Evolutionary conservation across 2,113 vertebrate genomes (phyloP).

Genomic region (Ammospiza nelsoni): DNA sequence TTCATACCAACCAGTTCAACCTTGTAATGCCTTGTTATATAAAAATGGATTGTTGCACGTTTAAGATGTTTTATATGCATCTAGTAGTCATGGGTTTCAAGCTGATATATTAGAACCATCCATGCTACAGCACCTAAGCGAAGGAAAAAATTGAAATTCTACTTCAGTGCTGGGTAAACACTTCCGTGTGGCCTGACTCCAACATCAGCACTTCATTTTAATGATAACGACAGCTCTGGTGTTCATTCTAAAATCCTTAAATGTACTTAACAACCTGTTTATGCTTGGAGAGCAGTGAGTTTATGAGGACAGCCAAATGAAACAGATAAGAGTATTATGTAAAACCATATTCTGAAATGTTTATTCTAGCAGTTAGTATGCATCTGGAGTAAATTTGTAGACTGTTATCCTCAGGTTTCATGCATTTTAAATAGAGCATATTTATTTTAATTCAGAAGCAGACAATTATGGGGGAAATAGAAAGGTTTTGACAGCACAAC

Average conservation of each 20-base stretch:
- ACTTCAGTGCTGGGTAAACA: conserved; percentile 35
- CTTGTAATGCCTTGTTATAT: not conserved
- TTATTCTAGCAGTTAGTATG: conserved; percentile 65
- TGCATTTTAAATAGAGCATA: conserved; percentile 50
- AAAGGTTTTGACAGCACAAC: conserved; percentile 16
- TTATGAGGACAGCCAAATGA: conserved; percentile 64
- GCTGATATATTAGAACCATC: not conserved
- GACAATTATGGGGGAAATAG: conserved; percentile 2
- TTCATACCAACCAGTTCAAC: not conserved
- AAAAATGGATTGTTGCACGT: not conserved
- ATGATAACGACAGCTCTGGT: conserved; percentile 61
- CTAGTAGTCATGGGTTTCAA: not conserved
- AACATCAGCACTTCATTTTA: conserved; percentile 70
- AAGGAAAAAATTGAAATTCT: conserved; percentile 51
- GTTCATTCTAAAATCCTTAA: conserved; percentile 68
- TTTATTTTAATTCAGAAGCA: conserved; percentile 50
- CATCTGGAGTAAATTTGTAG: conserved; percentile 61
- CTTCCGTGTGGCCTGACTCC: conserved; percentile 47
- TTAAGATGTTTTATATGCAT: not conserved
- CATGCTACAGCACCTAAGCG: not conserved
- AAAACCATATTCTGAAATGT: conserved; percentile 58
- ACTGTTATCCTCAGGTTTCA: not conserved
- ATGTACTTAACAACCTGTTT: conserved; percentile 72
- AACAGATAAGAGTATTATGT: conserved; percentile 67
- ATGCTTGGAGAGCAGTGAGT: conserved; percentile 53